Base-by-base conservation (phyloP, 2,113 vertebrate genomes). In the Enhydra lutris region DNA sequence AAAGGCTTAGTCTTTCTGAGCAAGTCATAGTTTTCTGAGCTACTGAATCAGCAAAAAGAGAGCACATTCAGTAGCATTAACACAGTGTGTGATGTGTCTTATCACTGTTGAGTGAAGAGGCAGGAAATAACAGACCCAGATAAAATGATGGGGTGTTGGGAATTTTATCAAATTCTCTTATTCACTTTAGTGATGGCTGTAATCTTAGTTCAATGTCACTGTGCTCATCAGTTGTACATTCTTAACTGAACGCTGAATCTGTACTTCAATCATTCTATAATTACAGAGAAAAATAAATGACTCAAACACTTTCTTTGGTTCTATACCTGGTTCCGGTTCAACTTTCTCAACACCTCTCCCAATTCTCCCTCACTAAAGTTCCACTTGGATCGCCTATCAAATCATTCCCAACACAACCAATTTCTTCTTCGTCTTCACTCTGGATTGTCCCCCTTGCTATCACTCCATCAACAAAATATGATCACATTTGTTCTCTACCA, bases 91-190 rank as follows among this genome's bases (percentile, higher is more conserved):
- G 59, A 86, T 80, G 55, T 93, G 36, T 86, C 88, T 97, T 95
- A 91, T 95, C 96, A 84, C 42, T 71, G 50, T 23, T 61, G 55
- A 92, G 74, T 80, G 29, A 91, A 96, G 89, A 97, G 91, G 34
- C 73, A 95, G 86, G 80, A 89, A 94, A 95, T 93, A 92, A 93
- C 36, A 84, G 89, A 52, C 52, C 61, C 50, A 91, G 59, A 97
- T 87, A 89, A 91, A 85, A 94, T 91, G 81, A 87, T 69, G 24
- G 3, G 12, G n/a, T 69, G 17, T 57, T 71, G 55, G 20, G 4
- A 79, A 93, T 79, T 95, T 81, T 59, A 93, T 83, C 81, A 74
- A 47, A 67, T 67, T 26, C 2, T 0, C 36, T 57, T 74, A 50
- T 26, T 95, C 69, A 76, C 36, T 92, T 92, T 63, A 87, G 34